Evolutionary conservation across 2,113 vertebrate species (phyloP), one percentile per base, ranked within the genome.

Genomic region (Pachycephala philippinensis): DNA sequence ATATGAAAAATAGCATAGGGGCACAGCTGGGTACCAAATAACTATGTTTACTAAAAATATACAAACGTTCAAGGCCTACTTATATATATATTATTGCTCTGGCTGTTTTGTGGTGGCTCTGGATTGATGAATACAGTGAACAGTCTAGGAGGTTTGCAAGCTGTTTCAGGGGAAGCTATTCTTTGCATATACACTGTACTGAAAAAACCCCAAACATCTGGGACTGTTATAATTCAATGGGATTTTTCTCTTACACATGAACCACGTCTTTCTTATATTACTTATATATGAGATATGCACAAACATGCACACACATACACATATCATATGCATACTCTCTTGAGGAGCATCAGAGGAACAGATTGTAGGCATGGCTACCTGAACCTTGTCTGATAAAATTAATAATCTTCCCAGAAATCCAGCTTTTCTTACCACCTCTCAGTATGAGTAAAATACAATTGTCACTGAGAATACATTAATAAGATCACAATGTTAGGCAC

Each of bases 11-110:
- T 30, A 93, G 42, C 82, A 76, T 70, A 91, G 70, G 40, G 70
- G 66, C 87, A 80, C 93, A 97, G 91, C 85, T 96, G 87, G 84
- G 66, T 96, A 95, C 82, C 92, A 95, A 96, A 94, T 84, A 96
- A 70, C 35, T 85, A 5, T 80, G 71, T 96, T 96, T 96, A 87
- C 90, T 97, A 97, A 94, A 93, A 96, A 95, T 94, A 96, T 3
- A 83, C 93, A 85, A 95, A 93, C 84, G 91, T 74, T 57, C 81
- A 70, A 66, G 71, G n/a, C 70, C 57, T 89, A 45, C 70, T 91
- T 84, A 65, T 84, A 63, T 71, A 60, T 56, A 68, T 85, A 63
- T 69, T 66, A 74, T 90, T 90, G 82, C 40, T 94, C 49, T 80
- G 82, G 19, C 63, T 87, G 84, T 37, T 94, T 96, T 91, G 89